phyloP scores from a whole-genome alignment of 2,888 invertebrate genomes.

The Drosophila stalkeri region DNA sequence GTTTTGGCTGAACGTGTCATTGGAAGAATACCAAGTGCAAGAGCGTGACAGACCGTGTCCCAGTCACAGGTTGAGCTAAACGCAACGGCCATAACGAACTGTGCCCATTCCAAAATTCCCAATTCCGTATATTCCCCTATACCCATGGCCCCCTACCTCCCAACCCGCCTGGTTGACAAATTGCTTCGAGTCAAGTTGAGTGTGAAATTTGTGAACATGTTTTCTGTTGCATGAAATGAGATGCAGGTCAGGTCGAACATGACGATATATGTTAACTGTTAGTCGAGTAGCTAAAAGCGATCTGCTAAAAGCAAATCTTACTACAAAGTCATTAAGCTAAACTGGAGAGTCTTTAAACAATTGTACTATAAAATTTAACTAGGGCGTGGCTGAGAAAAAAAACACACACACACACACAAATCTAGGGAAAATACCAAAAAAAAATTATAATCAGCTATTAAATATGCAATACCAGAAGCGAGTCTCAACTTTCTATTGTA shows the following conservation, averaged over 20 bases:
- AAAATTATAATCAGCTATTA: conserved; percentile 65
- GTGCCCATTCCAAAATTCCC: not conserved
- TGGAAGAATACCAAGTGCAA: conserved; percentile 47
- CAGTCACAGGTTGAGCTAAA: conserved; percentile 16
- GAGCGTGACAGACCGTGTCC: conserved; percentile 51
- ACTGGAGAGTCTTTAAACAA: not conserved
- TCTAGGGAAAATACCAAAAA: not conserved
- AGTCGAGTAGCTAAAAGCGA: conserved; percentile 34
- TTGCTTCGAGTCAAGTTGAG: conserved; percentile 22
- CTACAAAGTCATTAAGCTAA: not conserved
- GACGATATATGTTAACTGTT: conserved; percentile 13
- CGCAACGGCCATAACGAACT: conserved; percentile 45
- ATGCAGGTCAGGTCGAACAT: conserved; percentile 62
- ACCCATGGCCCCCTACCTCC: not conserved
- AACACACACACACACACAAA: conserved; percentile 21
- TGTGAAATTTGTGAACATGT: conserved; percentile 36
- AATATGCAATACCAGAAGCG: conserved; percentile 39
- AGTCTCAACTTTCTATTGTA: conserved; percentile 26
- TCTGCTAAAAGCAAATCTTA: conserved; percentile 1
- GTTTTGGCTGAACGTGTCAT: conserved; percentile 41
- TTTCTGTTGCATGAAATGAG: conserved; percentile 58
- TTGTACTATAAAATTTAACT: conserved; percentile 34
- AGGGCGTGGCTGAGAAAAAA: conserved; percentile 55
- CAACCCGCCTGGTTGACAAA: conserved; percentile 37
- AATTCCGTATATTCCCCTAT: conserved; percentile 2